phyloP scores from a whole-genome alignment of 2,888 invertebrate species.

The Ectemnius lituratus region DNA sequence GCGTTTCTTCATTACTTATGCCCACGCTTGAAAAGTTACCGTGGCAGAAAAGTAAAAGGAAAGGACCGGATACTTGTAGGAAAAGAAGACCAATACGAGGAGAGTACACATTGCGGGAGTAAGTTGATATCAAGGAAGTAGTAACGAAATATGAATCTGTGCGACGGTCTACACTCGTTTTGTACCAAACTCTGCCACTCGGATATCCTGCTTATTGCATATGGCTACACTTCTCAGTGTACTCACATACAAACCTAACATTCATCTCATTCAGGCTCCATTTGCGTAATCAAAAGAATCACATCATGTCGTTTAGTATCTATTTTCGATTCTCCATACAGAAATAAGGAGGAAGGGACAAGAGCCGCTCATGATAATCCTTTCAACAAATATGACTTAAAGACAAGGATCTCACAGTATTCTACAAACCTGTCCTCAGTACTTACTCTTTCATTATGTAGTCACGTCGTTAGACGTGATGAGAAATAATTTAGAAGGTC shows the following conservation, averaged over 20 bases:
- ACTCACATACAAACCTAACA: not conserved
- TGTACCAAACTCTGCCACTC: constrained; percentile 1
- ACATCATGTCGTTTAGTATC: too few species aligned
- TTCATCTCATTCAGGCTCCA: too few species aligned
- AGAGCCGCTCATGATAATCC: too few species aligned
- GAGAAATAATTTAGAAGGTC: too few species aligned
- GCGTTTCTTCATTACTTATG: constrained; percentile 60
- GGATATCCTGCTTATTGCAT: constrained; percentile 7
- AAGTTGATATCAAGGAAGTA: constrained; percentile 15
- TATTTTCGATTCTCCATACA: too few species aligned
- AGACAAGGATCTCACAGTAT: too few species aligned
- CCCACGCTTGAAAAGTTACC: constrained; percentile 38
- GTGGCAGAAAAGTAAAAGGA: constrained; percentile 17
- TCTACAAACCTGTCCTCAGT: too few species aligned
- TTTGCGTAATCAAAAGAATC: too few species aligned
- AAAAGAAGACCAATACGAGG: constrained; percentile 22
- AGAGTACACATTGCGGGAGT: constrained; percentile 25
- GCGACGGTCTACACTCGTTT: constrained; percentile 5
- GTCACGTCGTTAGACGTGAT: too few species aligned
- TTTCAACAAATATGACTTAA: too few species aligned
- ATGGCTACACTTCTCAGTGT: not conserved
- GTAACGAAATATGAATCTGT: constrained; percentile 40
- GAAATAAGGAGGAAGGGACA: too few species aligned
- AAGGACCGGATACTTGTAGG: constrained; percentile 43
- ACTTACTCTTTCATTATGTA: too few species aligned